These are phyloP conservation scores for Crotalus viridis DNA, from an alignment of 2,113 vertebrate genomes.

Conservation along the genomic window DNA sequence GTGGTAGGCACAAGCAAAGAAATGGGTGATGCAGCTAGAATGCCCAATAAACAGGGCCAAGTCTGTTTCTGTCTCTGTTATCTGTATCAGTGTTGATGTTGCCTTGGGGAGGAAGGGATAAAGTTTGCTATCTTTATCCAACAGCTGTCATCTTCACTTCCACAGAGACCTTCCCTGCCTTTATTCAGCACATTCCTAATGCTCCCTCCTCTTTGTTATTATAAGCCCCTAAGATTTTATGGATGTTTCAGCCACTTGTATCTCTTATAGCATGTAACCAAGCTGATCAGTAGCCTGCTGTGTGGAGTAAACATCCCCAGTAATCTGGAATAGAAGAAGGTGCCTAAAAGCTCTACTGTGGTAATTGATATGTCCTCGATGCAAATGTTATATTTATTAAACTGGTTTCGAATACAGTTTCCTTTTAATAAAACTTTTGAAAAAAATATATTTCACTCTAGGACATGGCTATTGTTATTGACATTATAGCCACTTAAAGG, in stretches of 20 bases:
- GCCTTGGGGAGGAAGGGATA: neutral
- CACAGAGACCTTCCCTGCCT: neutral
- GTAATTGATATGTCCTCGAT: neutral
- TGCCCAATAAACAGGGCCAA: neutral
- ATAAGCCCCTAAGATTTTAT: neutral
- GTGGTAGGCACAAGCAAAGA: neutral
- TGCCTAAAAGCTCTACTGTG: neutral
- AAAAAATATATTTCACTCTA: neutral
- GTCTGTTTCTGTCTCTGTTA: constrained; percentile 4
- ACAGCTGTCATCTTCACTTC: constrained; percentile 8
- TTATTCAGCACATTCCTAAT: constrained; percentile 28
- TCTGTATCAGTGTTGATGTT: neutral
- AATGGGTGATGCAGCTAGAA: neutral
- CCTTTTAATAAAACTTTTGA: neutral
- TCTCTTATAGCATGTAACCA: neutral
- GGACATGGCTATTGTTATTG: neutral
- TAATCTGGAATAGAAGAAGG: neutral
- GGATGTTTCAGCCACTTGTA: neutral
- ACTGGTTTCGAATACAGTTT: neutral
- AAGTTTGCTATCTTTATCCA: constrained; percentile 27
- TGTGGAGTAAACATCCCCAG: neutral
- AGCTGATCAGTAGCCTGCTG: neutral
- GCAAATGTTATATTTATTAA: neutral
- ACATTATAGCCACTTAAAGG: neutral
- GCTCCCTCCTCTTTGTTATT: neutral